Percentiles rank a stretch among this genome's conserved stretches.
Conservation (phyloP, 2,113 vertebrate genomes). For the Otis tarda region DNA sequence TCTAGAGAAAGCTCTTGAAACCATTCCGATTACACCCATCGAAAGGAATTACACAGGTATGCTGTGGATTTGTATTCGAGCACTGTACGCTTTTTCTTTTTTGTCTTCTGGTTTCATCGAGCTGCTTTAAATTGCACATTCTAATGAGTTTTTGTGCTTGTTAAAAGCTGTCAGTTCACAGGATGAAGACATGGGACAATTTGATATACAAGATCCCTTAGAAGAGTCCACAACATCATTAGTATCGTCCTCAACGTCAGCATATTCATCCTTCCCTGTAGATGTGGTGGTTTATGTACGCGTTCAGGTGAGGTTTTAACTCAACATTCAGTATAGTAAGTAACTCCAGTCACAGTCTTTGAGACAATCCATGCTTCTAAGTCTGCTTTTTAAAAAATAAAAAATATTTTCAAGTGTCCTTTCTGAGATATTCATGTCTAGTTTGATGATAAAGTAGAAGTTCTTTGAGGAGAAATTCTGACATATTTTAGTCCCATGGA, state of each 20-base stretch:
- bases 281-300: conserved; percentile 98
- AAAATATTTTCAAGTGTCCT: not conserved
- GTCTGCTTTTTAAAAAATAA: not conserved
- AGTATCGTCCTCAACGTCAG: conserved; percentile 92
- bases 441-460: not conserved
- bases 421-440: not conserved
- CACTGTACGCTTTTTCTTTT: not conserved
- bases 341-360: not conserved
- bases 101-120: not conserved
- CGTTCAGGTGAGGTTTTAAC: conserved; percentile 86
- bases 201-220: conserved; percentile 90
- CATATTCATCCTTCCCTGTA: conserved; percentile 96
- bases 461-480: not conserved
- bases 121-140: not conserved
- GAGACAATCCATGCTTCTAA: not conserved
- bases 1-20: conserved; percentile 96
- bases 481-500: not conserved
- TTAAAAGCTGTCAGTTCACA: conserved; percentile 86
- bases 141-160: conserved; percentile 39
- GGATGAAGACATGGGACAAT: conserved; percentile 96
- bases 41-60: conserved; percentile 89
- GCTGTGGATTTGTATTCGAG: not conserved
- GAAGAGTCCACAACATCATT: conserved; percentile 95
- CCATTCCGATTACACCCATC: conserved; percentile 96
- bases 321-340: not conserved